Evolutionary conservation across 1,140 invertebrate species (phyloP).

Genomic region (Temnothorax longispinosus): DNA sequence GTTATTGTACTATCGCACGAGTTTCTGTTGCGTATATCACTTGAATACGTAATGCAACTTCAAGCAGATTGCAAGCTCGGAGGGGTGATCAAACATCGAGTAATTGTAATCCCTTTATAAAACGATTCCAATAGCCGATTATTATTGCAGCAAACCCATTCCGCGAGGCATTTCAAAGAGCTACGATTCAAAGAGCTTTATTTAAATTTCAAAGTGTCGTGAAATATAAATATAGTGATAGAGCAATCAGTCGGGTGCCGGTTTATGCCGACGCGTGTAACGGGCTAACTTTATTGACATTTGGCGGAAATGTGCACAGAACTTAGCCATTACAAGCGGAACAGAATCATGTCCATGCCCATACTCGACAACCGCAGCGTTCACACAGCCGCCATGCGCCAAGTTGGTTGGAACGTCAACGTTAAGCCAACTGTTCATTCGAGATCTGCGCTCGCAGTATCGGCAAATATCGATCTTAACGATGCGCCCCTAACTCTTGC

Average conservation of each 20-base stretch:
- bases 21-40: slow-evolving; percentile 42
- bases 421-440: slow-evolving; percentile 47
- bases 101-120: slow-evolving; percentile 82
- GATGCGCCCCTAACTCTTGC: slow-evolving; percentile 28
- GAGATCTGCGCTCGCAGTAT: not conserved
- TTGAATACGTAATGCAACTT: slow-evolving; percentile 63
- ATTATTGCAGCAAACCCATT: slow-evolving; percentile 38
- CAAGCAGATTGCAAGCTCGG: slow-evolving; percentile 69
- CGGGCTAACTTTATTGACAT: slow-evolving; percentile 29
- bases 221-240: slow-evolving; percentile 56
- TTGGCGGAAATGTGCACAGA: slow-evolving; percentile 34
- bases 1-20: slow-evolving; percentile 46
- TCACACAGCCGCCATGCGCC: slow-evolving; percentile 15
- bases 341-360: slow-evolving; percentile 46
- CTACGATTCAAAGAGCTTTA: slow-evolving; percentile 51
- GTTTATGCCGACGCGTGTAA: not conserved
- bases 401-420: slow-evolving; percentile 4
- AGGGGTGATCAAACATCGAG: slow-evolving; percentile 82
- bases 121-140: slow-evolving; percentile 76
- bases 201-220: slow-evolving; percentile 60
- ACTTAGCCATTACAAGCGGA: slow-evolving; percentile 36
- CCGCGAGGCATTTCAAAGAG: slow-evolving; percentile 18
- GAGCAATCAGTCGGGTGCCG: slow-evolving; percentile 17
- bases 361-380: slow-evolving; percentile 41
- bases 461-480: slow-evolving; percentile 46